phyloP scores from a whole-genome alignment of 2,113 vertebrate species.

The Dermatemys mawii region DNA sequence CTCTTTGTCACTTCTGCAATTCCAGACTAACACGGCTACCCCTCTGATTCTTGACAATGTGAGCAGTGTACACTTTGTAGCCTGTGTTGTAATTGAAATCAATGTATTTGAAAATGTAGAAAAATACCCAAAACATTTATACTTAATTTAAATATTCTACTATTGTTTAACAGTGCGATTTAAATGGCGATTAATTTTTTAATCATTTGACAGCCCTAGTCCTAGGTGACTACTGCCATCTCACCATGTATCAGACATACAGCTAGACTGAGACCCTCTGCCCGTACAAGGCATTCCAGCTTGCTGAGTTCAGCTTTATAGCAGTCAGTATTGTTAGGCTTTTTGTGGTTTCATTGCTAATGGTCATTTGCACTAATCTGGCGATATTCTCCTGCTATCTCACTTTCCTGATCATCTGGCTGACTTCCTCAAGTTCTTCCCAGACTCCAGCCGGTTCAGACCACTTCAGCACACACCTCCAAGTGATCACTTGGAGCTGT shows the following conservation, averaged over 20 bases:
- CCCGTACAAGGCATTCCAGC: neutral
- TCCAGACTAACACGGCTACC: no score
- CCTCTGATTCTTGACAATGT: no score
- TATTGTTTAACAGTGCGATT: no score
- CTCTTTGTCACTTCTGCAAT: no score
- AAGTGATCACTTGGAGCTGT: neutral
- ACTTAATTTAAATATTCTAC: no score
- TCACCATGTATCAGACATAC: neutral
- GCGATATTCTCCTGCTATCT: neutral
- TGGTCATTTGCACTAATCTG: neutral
- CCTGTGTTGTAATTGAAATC: no score
- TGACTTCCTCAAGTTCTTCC: neutral
- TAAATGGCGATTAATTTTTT: no score
- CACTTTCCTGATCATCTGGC: neutral
- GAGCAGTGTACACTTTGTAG: no score
- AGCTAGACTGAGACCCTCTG: neutral
- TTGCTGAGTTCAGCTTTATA: neutral
- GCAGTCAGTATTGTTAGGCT: neutral
- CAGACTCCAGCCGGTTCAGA: neutral
- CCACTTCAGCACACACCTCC: neutral
- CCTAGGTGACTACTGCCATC: neutral
- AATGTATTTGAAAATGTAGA: no score
- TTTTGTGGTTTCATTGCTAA: neutral
- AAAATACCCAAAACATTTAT: no score
- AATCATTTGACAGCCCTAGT: no score